phyloP scores from a whole-genome alignment of 1,140 invertebrate genomes.

The Drosophila murphyi region DNA sequence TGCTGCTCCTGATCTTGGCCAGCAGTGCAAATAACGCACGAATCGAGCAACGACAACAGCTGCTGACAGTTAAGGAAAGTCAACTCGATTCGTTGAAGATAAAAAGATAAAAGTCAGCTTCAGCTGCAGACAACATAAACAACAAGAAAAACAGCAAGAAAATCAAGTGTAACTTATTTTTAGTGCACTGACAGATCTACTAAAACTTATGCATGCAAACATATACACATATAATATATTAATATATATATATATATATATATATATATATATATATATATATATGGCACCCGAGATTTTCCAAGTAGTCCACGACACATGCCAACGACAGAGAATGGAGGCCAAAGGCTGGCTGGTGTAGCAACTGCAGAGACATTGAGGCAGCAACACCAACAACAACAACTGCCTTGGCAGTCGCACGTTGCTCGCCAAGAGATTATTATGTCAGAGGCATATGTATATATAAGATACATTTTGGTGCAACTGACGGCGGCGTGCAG shows the following conservation, averaged over 20 bases:
- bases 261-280: background rate
- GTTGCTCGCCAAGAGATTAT: conserved; percentile 44
- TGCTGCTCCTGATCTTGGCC: conserved; percentile 42
- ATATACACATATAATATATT: background rate
- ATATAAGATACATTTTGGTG: conserved; percentile 64
- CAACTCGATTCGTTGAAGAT: background rate
- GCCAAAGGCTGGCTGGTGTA: conserved; percentile 18
- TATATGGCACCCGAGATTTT: conserved; percentile 4
- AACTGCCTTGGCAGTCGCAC: conserved; percentile 10
- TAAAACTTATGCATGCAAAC: conserved; percentile 2
- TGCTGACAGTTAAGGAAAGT: conserved; percentile 4
- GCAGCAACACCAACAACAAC: conserved; percentile 28
- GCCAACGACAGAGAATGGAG: conserved; percentile 12
- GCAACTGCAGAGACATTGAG: conserved; percentile 36
- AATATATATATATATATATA: background rate
- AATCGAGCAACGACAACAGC: conserved; percentile 3
- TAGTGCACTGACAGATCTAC: conserved; percentile 23
- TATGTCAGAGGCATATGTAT: conserved; percentile 54
- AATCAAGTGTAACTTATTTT: conserved; percentile 44
- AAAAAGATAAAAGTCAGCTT: conserved; percentile 15
- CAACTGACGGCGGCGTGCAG: conserved; percentile 30
- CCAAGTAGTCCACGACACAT: conserved; percentile 27
- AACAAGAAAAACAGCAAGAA: conserved; percentile 12
- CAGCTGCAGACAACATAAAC: background rate
- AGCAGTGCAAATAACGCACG: background rate